Evolutionary conservation across 2,888 invertebrate species (phyloP).

Genomic region (Scaptomyza caliginosa): DNA sequence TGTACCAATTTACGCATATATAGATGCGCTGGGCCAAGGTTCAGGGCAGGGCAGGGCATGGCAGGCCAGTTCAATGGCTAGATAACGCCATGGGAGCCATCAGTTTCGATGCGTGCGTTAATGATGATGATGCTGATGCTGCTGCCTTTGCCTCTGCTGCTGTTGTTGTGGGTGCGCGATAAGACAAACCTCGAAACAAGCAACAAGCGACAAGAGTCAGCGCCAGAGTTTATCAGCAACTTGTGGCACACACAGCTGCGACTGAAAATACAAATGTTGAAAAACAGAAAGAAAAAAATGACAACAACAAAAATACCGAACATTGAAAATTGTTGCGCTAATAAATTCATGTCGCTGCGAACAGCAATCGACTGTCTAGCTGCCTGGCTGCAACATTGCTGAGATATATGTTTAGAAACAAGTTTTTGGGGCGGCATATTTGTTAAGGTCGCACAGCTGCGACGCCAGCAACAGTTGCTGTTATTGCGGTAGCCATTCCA

Average conservation of each 20-base stretch:
- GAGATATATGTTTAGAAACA: constrained; percentile 66
- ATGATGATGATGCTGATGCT: constrained; percentile 30
- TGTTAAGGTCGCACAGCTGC: constrained; percentile 82
- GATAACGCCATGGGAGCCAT: constrained; percentile 71
- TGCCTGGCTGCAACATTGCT: constrained; percentile 48
- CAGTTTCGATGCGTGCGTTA: constrained; percentile 46
- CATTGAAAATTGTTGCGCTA: constrained; percentile 63
- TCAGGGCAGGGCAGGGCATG: constrained; percentile 62
- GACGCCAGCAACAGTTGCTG: constrained; percentile 43
- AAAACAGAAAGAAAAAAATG: constrained; percentile 19
- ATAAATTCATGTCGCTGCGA: constrained; percentile 69
- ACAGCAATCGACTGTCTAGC: constrained; percentile 40
- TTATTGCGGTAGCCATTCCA: constrained; percentile 51
- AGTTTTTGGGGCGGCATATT: constrained; percentile 78
- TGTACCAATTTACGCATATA: constrained; percentile 77
- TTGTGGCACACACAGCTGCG: constrained; percentile 47
- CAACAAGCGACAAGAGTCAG: constrained; percentile 20
- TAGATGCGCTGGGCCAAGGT: constrained; percentile 68
- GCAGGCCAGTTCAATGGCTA: constrained; percentile 54
- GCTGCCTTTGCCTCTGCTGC: constrained; percentile 23
- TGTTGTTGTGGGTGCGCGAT: constrained; percentile 75
- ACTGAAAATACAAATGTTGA: constrained; percentile 44
- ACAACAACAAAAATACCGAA: constrained; percentile 33
- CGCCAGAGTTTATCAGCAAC: constrained; percentile 75
- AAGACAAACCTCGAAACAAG: constrained; percentile 38